Conservation (phyloP, 2,797 vertebrate genomes). For the Rallus crepitans region DNA sequence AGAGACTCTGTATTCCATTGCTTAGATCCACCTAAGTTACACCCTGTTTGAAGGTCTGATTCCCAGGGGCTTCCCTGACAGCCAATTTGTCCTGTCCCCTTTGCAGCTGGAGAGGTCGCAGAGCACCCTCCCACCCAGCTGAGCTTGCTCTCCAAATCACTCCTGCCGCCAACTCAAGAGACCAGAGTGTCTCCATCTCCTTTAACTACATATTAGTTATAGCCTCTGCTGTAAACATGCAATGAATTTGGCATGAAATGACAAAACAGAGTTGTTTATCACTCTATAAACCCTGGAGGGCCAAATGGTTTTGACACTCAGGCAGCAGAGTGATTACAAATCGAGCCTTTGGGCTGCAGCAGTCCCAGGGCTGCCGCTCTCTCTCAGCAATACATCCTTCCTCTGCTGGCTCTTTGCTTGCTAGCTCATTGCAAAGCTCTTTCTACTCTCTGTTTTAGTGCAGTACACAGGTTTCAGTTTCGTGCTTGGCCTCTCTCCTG, state of each 20-base stretch:
- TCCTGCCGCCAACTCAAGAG: neutral
- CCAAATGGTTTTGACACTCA: slow-evolving; percentile 24
- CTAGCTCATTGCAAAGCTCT: slow-evolving; percentile 6
- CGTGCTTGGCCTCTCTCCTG: neutral
- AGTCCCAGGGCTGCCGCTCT: slow-evolving; percentile 45
- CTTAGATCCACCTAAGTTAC: neutral
- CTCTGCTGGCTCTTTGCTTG: neutral
- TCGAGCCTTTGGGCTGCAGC: neutral
- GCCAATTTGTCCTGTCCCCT: neutral
- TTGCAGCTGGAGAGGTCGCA: neutral
- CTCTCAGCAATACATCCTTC: slow-evolving; percentile 50
- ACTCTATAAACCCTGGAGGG: slow-evolving; percentile 37
- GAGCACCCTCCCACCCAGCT: neutral
- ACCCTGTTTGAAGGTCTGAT: neutral
- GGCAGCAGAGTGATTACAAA: neutral
- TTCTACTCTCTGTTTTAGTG: neutral
- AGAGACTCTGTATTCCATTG: neutral
- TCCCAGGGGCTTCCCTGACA: neutral
- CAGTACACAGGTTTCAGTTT: neutral
- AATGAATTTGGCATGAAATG: slow-evolving; percentile 45
- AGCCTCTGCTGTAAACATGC: neutral
- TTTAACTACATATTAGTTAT: slow-evolving; percentile 46
- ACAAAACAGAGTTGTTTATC: slow-evolving; percentile 48
- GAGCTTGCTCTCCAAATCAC: neutral
- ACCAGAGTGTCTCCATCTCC: neutral